Evolutionary conservation across 2,797 vertebrate species (phyloP), one percentile per base, ranked within the genome.

Genomic region (Octomys mimax): DNA sequence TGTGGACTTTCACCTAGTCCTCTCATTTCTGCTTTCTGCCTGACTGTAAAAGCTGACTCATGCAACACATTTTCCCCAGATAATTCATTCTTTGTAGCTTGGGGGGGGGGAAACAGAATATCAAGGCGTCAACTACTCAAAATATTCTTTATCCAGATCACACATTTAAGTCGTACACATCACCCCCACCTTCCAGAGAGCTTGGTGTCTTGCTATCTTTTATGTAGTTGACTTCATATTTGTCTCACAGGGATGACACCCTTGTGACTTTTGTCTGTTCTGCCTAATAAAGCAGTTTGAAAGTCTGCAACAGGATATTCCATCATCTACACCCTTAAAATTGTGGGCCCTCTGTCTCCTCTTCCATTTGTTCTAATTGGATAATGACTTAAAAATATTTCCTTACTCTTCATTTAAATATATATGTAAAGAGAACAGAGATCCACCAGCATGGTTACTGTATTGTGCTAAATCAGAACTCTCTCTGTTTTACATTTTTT

Each of bases 371-470:
- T 84, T 61, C 59, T 90, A 26, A 36, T 64, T 90, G 36, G 73
- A 62, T 77, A 84, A 75, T 46, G 61, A 79, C 80, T 90, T 42
- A 59, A 94, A 42, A 96, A 66, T 31, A 66, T 61, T 94, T 85
- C 18, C 77, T 83, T 46, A 84, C 3, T 87, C 36, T 85, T 92
- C 59, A 54, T 59, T 88, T 88, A 91, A 36, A 71, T 49, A 94
- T 31, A 19, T 73, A 52, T 88, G 46, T 6, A 62, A 42, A 77
- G 22, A 61, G 11, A 42, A 64, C 36, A 78, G 18, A 42, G 9
- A 52, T 64, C n/a, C 81, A 87, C 64, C 2, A 84, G 10, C 70
- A 1, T 73, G 36, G 5, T 87, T 54, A 36, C 33, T 87, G 57
- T 78, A 16, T 4, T 85, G 1, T 77, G 22, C n/a, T 90, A 92